Percentiles rank a stretch among this genome's conserved stretches.
Conservation (phyloP, 1,140 invertebrate species). For the Halictus rubicundus region DNA sequence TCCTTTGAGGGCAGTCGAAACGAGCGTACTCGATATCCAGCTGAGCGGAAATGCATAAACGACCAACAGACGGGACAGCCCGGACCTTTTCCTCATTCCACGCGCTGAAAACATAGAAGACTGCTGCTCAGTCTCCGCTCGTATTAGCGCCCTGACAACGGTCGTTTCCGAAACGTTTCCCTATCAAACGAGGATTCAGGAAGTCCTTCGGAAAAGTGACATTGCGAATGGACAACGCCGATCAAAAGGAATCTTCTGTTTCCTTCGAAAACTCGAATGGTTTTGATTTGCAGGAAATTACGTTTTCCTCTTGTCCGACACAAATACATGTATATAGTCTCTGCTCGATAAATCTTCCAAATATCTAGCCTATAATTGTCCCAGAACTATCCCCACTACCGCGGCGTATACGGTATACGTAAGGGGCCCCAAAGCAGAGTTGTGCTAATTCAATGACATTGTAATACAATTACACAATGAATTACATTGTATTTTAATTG, state of each 20-base stretch:
- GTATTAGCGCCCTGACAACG: conserved; percentile 27
- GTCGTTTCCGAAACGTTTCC: background rate
- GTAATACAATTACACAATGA: too few relatives aligned
- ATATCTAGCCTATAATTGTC: too few relatives aligned
- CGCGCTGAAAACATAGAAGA: conserved; percentile 21
- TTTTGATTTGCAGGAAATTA: conserved; percentile 52
- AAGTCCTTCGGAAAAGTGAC: conserved; percentile 40
- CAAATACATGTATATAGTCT: too few relatives aligned
- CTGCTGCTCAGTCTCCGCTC: background rate
- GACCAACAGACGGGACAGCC: conserved; percentile 52
- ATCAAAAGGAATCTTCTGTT: conserved; percentile 53
- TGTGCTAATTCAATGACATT: too few relatives aligned
- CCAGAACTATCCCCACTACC: too few relatives aligned
- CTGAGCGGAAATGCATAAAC: conserved; percentile 78
- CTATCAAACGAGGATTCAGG: conserved; percentile 44
- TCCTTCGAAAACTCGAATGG: background rate
- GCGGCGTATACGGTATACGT: too few relatives aligned
- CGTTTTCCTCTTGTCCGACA: background rate
- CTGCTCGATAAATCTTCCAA: too few relatives aligned
- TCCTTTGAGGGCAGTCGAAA: conserved; percentile 74
- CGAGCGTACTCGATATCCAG: conserved; percentile 67
- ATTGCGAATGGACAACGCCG: conserved; percentile 29
- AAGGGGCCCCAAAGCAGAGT: too few relatives aligned
- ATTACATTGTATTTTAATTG: too few relatives aligned
- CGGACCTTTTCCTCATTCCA: conserved; percentile 40